Base-by-base conservation (phyloP, 2,797 vertebrate genomes). In the Fistularia commersonii region DNA sequence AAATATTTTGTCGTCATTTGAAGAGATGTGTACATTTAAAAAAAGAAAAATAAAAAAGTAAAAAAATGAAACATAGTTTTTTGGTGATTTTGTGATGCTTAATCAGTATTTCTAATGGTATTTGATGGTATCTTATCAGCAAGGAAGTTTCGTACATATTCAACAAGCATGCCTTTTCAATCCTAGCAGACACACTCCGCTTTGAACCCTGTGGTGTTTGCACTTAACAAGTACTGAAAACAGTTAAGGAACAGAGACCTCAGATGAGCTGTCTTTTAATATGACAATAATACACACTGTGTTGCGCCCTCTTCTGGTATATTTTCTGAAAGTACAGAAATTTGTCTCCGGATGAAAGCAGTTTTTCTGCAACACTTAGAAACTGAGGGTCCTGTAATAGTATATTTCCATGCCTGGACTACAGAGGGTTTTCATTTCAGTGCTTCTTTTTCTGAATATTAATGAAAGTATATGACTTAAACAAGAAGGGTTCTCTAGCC, bases 301-400 rank as follows among this genome's bases (percentile, higher is more conserved):
- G 34, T 70, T 74, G 76, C 80, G 51, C 87, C 87, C 83, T 85
- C 88, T 89, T 70, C 78, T 89, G 89, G 67, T 45, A 53, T n/a
- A 75, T 75, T 67, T 10, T 10, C 1, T 10, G 3, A 38, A 48
- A 48, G 59, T n/a, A 9, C 31, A 50, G 45, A 13, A 71, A 54
- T 53, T 49, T 69, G 74, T 12, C 23, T 32, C 8, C 8, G 39
- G 3, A 5, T 37, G 15, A 0, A 9, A 53, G 42, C 12, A 3
- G 8, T 45, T 32, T 0, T 37, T 0, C 1, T 4, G 9, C 12
- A 8, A 2, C 2, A 2, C 4, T 23, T 23, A 2, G 23, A 4
- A 23, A 4, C 23, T 4, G 23, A 4, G 2, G 23, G 23, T 23
- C 4, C 23, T 23, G 23, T 23, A 2, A 23, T 2, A 23, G 23